Conservation (phyloP, 2,113 vertebrate species). For the Leptodactylus fuscus region DNA sequence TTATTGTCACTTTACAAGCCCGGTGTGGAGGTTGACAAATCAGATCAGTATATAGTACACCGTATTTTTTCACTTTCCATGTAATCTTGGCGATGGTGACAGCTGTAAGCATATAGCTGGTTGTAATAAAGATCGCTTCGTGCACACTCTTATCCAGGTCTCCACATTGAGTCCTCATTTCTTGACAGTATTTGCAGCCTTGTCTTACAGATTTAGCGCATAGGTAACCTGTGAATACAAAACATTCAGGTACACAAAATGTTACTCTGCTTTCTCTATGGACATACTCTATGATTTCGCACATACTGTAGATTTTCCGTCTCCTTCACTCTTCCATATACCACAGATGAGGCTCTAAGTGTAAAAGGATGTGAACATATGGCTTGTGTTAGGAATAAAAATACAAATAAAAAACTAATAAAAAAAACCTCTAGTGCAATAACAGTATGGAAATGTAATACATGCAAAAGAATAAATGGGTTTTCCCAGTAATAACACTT, state of each 20-base stretch:
- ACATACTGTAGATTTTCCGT: background rate
- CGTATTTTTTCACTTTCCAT: background rate
- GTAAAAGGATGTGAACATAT: background rate
- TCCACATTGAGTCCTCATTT: background rate
- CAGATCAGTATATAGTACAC: slow-evolving; percentile 15
- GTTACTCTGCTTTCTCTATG: background rate
- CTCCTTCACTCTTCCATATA: background rate
- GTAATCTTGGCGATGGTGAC: background rate
- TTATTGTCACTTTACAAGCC: slow-evolving; percentile 1
- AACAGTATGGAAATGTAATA: background rate
- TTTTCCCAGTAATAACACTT: too few relatives aligned
- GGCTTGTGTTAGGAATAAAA: background rate
- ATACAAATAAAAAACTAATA: background rate
- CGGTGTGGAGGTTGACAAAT: slow-evolving; percentile 18
- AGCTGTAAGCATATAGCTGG: background rate
- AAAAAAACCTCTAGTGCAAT: background rate
- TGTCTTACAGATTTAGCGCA: slow-evolving; percentile 4
- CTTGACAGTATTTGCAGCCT: background rate
- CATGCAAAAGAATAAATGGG: too few relatives aligned
- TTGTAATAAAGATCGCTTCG: background rate
- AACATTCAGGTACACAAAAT: background rate
- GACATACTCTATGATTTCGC: background rate
- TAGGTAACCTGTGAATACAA: background rate
- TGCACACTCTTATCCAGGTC: background rate
- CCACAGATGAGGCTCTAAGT: background rate